These are phyloP conservation scores for Lasiurus borealis DNA, from an alignment of 2,113 vertebrate genomes.

Conservation along the genomic window DNA sequence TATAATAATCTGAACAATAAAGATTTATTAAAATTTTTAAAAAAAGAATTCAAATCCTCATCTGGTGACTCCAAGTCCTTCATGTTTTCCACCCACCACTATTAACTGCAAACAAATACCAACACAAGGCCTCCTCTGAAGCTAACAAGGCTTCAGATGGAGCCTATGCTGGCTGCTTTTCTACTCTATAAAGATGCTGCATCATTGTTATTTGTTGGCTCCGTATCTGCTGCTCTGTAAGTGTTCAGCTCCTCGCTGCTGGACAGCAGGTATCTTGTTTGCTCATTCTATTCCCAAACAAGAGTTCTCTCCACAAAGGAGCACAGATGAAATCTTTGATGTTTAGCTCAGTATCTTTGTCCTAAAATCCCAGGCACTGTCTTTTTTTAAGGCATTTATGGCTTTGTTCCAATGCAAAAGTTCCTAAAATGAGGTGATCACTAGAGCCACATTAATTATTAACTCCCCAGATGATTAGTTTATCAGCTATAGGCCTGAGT, in stretches of 20 bases:
- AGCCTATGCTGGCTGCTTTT: not conserved
- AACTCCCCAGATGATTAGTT: not conserved
- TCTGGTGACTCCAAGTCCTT: not conserved
- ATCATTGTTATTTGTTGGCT: not conserved
- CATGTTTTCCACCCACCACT: not conserved
- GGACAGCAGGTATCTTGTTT: not conserved
- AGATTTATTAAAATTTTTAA: no score
- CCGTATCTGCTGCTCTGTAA: not conserved
- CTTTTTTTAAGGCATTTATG: not conserved
- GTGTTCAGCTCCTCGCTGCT: not conserved
- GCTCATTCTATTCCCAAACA: not conserved
- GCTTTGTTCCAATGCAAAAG: not conserved
- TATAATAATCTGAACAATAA: no score
- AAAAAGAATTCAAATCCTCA: not conserved
- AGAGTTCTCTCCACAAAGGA: not conserved
- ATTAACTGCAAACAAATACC: not conserved
- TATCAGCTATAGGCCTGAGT: not conserved
- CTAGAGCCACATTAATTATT: not conserved
- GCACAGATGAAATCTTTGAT: constrained; percentile 30
- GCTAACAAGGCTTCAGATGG: not conserved
- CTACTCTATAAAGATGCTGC: not conserved
- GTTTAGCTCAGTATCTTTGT: not conserved
- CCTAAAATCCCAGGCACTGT: constrained; percentile 25
- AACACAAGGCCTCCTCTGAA: not conserved
- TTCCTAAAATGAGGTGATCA: not conserved